Base-by-base conservation (phyloP, 2,113 vertebrate genomes). In the Pongo pygmaeus region DNA sequence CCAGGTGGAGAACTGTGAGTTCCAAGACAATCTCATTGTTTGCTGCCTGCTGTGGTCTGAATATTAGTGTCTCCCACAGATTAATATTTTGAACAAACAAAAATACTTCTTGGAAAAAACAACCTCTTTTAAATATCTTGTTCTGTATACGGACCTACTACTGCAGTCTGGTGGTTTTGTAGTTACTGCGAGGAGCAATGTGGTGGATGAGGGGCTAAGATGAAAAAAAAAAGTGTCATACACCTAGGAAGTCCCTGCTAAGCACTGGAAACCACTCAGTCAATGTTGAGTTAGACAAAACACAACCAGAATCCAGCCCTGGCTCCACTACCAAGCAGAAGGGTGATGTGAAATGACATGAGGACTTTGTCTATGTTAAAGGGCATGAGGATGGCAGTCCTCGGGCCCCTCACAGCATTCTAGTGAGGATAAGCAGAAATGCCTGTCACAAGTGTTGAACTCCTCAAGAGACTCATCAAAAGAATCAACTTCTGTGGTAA, bases 371-470 rank as follows among this genome's bases (percentile, higher is more conserved):
- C 46, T 40, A 0, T 5, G 6, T 40, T 46, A 48, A 81, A 81
- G 3, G 57, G 22, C 85, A 22, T 0, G 8, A 64, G 61, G 18
- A 80, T 14, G n/a, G 20, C 93, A 35, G 43, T 8, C 55, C 43
- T 20, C n/a, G 0, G 1, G 10, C 3, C 30, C 17, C 25, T 8
- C 18, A 6, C 11, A 20, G 38, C 38, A 3, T 11, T 55, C 18
- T 10, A 32, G 50, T 4, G 14, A 90, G 35, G 23, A 35, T 6
- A 23, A 87, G 40, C n/a, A 69, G 46, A 8, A 25, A 72, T 5
- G 2, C 64, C 74, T 64, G 25, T 4, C 35, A 46, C 38, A 48
- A 38, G 72, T 27, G 23, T 0, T 23, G 0, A 59, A 25, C 40
- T 87, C 38, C 75, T 81, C 35, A 35, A 38, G 91, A 72, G 61